phyloP scores from a whole-genome alignment of 2,888 invertebrate species.

The Drosophila infuscata region DNA sequence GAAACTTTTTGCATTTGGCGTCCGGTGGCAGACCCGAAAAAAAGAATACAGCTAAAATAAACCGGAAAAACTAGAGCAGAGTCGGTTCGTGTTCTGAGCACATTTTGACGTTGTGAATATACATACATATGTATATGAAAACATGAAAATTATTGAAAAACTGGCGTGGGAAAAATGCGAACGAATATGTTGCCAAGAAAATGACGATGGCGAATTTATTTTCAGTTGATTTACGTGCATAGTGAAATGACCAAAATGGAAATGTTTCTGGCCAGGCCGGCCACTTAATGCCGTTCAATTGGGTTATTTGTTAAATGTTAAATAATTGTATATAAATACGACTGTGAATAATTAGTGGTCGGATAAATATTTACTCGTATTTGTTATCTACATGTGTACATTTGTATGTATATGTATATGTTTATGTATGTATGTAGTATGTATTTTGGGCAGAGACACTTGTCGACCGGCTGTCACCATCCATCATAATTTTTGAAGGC shows the following conservation, averaged over 20 bases:
- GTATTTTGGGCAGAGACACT: conserved; percentile 47
- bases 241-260: conserved; percentile 17
- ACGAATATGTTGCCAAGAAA: conserved; percentile 64
- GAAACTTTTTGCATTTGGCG: conserved; percentile 33
- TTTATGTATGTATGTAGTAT: not conserved
- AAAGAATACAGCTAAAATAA: conserved; percentile 57
- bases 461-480: conserved; percentile 73
- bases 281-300: conserved; percentile 40
- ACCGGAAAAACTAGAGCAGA: conserved; percentile 75
- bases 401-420: not conserved
- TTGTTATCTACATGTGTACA: not conserved
- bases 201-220: conserved; percentile 72
- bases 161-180: conserved; percentile 71
- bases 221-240: conserved; percentile 43
- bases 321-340: conserved; percentile 51
- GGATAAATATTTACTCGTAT: conserved; percentile 24
- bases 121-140: conserved; percentile 54
- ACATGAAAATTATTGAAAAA: conserved; percentile 34
- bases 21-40: conserved; percentile 21
- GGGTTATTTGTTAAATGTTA: conserved; percentile 40
- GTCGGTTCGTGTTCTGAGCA: conserved; percentile 54
- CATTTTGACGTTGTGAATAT: conserved; percentile 41
- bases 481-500: conserved; percentile 66
- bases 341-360: conserved; percentile 49
- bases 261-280: conserved; percentile 8